Base-by-base conservation (phyloP, 2,113 vertebrate genomes). In the Bos indicus region DNA sequence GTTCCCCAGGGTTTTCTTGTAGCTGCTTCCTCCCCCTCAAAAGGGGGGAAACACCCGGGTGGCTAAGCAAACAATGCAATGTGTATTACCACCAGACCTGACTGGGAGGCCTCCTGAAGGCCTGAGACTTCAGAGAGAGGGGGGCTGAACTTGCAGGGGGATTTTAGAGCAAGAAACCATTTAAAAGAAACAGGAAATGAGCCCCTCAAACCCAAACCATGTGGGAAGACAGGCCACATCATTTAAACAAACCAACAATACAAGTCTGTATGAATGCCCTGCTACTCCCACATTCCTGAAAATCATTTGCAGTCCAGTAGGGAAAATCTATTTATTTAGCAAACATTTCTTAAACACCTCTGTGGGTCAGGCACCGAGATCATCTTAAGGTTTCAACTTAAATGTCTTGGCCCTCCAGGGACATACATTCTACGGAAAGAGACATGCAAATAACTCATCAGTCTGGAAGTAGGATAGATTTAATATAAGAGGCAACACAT, bases 121-220 rank as follows among this genome's bases (percentile, higher is more conserved):
- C 64, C 83, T 19, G 43, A 97, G 96, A 86, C 92, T 96, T 97
- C 85, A 36, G 14, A 74, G 82, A 74, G 26, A 46, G 87, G 8
- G 12, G 67, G 83, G 87, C 57, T 83, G 25, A 95, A 94, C 85
- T 88, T 59, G 48, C 15, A 57, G 40, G 23, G n/a, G 64, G 17
- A 60, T 1, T 7, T 87, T 74, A 96, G 97, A 95, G 91, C 23
- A 94, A 94, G 74, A 96, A 91, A 89, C 88, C 92, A 88, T 52
- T 88, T 80, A 95, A 98, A 90, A 96, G 64, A 97, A 89, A 83
- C 92, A 98, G 97, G 97, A 98, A 98, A 97, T 91, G 82, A 97
- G 88, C 93, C 82, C 93, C 92, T 98, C 64, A 96, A 97, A 94
- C 90, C 94, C 94, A 97, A 97, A 97, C 94, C 95, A 97, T 97